Percentiles rank a stretch among this genome's conserved stretches.
phyloP scores from a whole-genome alignment of 2,797 vertebrate species.

The Helostoma temminkii region DNA sequence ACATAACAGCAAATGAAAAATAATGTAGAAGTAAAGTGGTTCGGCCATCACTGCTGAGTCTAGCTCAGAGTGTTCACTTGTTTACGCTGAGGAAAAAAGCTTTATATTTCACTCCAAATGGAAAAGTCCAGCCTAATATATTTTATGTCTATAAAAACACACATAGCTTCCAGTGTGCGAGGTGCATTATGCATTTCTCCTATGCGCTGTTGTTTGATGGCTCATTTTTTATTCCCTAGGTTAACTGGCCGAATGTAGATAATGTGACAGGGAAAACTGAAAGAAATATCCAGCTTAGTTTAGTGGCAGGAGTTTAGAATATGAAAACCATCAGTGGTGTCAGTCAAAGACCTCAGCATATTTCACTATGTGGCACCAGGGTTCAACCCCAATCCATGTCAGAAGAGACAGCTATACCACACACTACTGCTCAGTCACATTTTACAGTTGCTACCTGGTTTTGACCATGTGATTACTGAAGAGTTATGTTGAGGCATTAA shows the following conservation, averaged over 20 bases:
- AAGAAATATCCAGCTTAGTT: background rate
- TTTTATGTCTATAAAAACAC: background rate
- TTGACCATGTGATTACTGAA: background rate
- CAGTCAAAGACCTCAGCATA: background rate
- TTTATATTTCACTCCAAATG: slow-evolving; percentile 4
- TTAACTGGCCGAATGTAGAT: background rate
- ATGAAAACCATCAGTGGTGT: background rate
- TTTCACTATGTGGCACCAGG: background rate
- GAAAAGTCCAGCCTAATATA: slow-evolving; percentile 3
- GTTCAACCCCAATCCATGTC: background rate
- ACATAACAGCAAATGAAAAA: slow-evolving; percentile 3
- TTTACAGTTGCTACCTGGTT: background rate
- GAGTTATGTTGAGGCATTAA: background rate
- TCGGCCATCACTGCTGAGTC: slow-evolving; percentile 3
- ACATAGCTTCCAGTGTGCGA: background rate
- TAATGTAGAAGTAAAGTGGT: slow-evolving; percentile 1
- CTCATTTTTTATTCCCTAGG: background rate
- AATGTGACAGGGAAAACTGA: too few relatives aligned
- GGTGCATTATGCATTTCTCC: background rate
- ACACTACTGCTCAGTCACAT: background rate
- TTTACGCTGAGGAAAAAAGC: background rate
- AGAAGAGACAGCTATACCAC: background rate
- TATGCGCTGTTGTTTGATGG: background rate
- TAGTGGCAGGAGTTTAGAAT: background rate
- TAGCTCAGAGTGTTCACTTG: background rate